Evolutionary conservation across 1,140 invertebrate genomes (phyloP), one percentile per base, ranked within the genome.

Genomic region (Brachionus rubens): DNA sequence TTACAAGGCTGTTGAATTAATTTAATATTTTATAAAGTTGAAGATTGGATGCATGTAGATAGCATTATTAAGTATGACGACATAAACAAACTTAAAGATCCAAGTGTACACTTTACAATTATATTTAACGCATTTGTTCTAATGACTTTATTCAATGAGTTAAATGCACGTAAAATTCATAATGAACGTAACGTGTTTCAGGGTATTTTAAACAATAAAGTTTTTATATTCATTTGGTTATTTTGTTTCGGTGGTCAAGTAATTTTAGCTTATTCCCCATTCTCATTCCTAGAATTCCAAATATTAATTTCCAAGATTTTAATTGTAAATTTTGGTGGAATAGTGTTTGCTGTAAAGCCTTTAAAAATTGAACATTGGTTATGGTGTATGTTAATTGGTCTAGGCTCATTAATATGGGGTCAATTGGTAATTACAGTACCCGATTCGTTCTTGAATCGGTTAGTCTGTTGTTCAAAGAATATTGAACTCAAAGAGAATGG

Each of bases 61-160:
- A 90, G 90, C 78, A 94, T 94, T 14, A 54, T 72, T 76, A 88
- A 89, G 10, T 72, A 48, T 59, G 79, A 50, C 76, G 81, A 77
- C 59, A 81, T 79, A 43, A 43, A 30, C 28, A 41, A 46, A 30
- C 88, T 89, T 80, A 85, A 90, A 26, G 90, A 90, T 77, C 93
- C 94, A 36, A 91, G 92, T 48, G 90, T 94, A 86, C 96, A 99
- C 87, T 98, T 98, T 86, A 99, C 96, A 7, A 91, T 99, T 81
- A 96, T 99, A 82, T 99, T 99, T 87, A 99, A 99, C 86, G 92
- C 95, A 16, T 99, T 99, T 87, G 96, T 99, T 65, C 95, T 99
- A 93, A 99, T 99, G 96, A 99, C 96, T 24, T 88, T 99, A 43
- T 99, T 98, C 88, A 99, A 99, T 88, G 96, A 99, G 88, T 94